These are phyloP conservation scores for Hyperoplus lanceolatus DNA, from an alignment of 2,797 vertebrate species.

Conservation along the genomic window DNA sequence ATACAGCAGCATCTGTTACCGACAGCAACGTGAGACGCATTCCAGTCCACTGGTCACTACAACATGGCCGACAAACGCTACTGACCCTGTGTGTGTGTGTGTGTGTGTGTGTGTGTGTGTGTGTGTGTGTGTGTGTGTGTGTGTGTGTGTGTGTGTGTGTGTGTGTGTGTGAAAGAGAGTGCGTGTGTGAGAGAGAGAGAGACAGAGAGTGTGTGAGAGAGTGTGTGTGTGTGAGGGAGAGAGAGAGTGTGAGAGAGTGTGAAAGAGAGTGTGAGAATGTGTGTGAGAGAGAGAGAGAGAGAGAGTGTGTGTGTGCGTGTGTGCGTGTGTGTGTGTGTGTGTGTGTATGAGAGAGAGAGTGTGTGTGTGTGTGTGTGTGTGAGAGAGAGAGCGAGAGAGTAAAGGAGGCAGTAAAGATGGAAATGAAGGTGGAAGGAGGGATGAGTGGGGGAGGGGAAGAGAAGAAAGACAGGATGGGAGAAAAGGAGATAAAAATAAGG, in stretches of 20 bases:
- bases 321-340: not conserved
- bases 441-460: no score
- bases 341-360: not conserved
- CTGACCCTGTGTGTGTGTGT: not conserved
- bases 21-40: constrained; percentile 38
- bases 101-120: no score
- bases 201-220: no score
- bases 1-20: constrained; percentile 60
- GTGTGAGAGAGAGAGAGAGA: not conserved
- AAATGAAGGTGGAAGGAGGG: not conserved
- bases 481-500: not conserved
- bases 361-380: not conserved
- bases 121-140: no score
- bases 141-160: no score
- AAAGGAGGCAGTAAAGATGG: not conserved
- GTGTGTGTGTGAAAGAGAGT: no score
- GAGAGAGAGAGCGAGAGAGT: not conserved
- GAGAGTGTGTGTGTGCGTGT: not conserved
- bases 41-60: constrained; percentile 33
- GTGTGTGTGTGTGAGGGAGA: no score
- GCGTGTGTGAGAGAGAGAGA: no score
- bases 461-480: no score
- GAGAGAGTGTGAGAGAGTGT: no score
- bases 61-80: constrained; percentile 51
- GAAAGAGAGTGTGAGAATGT: no score